Conservation (phyloP, 2,113 vertebrate species). For the Nesogale talazaci region DNA sequence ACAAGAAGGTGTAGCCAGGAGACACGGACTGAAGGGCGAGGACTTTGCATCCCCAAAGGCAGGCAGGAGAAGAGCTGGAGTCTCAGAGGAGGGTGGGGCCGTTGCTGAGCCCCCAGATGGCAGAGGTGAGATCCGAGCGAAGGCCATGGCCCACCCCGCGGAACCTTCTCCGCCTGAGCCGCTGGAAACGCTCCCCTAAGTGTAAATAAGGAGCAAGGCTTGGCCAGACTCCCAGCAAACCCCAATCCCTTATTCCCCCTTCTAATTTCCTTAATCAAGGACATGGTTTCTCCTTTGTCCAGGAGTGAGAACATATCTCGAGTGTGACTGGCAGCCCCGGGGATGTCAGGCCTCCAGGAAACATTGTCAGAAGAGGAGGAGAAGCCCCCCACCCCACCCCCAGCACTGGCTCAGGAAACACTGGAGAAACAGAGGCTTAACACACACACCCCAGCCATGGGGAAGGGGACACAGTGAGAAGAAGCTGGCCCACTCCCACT, state of each 20-base stretch:
- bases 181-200: no score
- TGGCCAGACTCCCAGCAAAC: background rate
- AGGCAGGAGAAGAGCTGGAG: background rate
- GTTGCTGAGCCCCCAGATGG: background rate
- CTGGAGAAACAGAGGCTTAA: background rate
- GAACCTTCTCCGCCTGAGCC: background rate
- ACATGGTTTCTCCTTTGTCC: constrained; percentile 52
- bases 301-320: constrained; percentile 35
- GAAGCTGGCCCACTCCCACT: no score
- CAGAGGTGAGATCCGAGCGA: background rate
- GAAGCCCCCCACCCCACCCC: no score
- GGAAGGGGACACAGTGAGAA: no score
- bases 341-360: constrained; percentile 11
- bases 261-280: constrained; percentile 69
- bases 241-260: constrained; percentile 59
- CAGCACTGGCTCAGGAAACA: background rate
- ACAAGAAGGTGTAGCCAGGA: no score
- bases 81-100: background rate
- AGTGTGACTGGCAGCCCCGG: background rate
- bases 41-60: no score
- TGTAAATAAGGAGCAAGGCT: background rate
- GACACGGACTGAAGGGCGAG: no score
- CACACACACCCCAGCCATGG: no score
- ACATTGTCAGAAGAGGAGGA: background rate
- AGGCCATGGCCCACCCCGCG: background rate